Conservation (phyloP, 1,140 invertebrate genomes). For the Cyclargus thomasi region DNA sequence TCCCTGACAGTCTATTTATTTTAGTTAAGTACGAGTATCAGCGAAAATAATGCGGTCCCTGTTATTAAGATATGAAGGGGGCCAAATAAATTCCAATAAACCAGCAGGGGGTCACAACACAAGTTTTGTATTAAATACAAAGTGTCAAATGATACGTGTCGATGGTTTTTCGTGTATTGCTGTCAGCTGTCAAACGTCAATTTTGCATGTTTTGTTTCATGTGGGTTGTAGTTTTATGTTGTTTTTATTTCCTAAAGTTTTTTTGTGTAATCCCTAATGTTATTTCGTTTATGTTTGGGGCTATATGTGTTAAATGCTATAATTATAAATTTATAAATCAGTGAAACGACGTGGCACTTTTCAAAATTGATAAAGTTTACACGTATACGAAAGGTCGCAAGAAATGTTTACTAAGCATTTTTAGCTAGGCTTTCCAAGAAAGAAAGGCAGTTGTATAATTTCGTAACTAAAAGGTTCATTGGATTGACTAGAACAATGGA, state of each 20-base stretch:
- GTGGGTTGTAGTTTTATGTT: background rate
- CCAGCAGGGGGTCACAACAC: too few relatives aligned
- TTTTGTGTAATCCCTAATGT: background rate
- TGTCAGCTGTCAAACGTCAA: background rate
- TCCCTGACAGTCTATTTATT: too few relatives aligned
- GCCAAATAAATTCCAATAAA: too few relatives aligned
- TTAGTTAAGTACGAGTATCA: too few relatives aligned
- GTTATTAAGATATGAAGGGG: too few relatives aligned
- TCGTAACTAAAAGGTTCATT: background rate
- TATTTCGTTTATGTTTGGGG: background rate
- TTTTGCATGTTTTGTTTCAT: background rate
- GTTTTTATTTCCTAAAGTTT: background rate
- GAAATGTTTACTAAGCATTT: background rate
- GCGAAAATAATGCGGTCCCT: too few relatives aligned
- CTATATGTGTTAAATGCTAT: background rate
- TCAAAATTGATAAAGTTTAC: background rate
- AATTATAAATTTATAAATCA: background rate
- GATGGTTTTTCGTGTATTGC: background rate
- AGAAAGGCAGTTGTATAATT: background rate
- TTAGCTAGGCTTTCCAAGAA: background rate
- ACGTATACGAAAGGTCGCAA: background rate
- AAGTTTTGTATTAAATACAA: too few relatives aligned
- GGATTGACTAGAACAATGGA: constrained; percentile 40
- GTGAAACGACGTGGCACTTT: background rate
- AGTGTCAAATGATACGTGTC: background rate